Evolutionary conservation across 2,797 vertebrate species (phyloP), one percentile per base, ranked within the genome.

Genomic region (Siniperca scherzeri): DNA sequence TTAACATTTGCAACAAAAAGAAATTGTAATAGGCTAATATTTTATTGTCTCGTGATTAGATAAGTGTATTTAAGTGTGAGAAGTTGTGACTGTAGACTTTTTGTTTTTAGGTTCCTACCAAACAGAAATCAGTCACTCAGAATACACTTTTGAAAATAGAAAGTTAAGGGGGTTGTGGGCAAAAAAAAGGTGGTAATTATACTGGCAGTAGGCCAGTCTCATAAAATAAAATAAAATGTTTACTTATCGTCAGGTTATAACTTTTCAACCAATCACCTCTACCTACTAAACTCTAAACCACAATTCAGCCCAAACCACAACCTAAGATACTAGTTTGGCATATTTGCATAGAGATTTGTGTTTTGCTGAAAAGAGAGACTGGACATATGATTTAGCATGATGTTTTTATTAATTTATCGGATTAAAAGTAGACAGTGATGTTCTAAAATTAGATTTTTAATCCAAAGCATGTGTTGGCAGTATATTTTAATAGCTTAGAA

Each of bases 291-390:
- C 13, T 44, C 13, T 4, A 57, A 65, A 59, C 16, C 21, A 71
- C 56, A 57, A 6, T 50, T 56, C 3, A 60, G 22, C 19, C 4
- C 9, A 42, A 65, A 48, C 78, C 25, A 60, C 11, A 59, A 4
- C 19, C 2, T 7, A 4, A 13, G 17, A 33, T 50, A 10, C 22
- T 30, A 36, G 12, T 57, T 52, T 19, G 19, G 5, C 7, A 33
- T 30, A 48, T 74, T 67, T 72, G 21, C 61, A n/a, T 27, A 19
- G 22, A 70, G 33, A 22, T 46, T 62, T 61, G 2, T 57, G 12
- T 74, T 80, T 80, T 59, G 7, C 48, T 50, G 25, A 33, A 69
- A 30, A 57, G 6, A 48, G 7, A 38, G 9, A 56, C 46, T 27
- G n/a, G 21, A 70, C 25, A 21, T 55, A 55, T 52, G 2, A 69